Percentiles rank a stretch among this genome's conserved stretches.
phyloP scores from a whole-genome alignment of 2,113 vertebrate species.

The Pituophis catenifer region DNA sequence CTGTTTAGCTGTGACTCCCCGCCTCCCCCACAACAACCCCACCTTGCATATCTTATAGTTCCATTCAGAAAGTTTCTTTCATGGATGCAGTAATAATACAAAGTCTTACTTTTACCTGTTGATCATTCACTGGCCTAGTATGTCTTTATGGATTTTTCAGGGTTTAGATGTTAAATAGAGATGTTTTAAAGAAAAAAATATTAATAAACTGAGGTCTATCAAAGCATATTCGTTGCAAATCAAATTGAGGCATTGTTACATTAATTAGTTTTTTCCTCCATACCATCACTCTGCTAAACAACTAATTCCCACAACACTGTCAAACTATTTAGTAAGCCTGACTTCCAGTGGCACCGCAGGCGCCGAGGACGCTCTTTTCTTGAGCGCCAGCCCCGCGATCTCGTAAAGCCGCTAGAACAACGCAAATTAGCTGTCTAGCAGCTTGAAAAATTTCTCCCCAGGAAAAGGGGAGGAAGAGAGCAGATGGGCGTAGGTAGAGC shows the following conservation, averaged over 20 bases:
- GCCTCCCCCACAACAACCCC: slow-evolving; percentile 15
- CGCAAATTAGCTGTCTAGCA: too few relatives aligned
- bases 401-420: too few relatives aligned
- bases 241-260: not conserved
- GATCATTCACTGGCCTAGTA: not conserved
- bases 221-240: not conserved
- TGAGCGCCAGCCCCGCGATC: too few relatives aligned
- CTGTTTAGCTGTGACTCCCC: not conserved
- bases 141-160: not conserved
- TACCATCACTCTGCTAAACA: too few relatives aligned
- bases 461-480: too few relatives aligned
- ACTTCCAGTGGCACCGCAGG: too few relatives aligned
- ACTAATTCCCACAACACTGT: too few relatives aligned
- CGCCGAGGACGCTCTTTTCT: too few relatives aligned
- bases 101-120: not conserved
- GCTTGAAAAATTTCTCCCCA: too few relatives aligned
- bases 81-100: not conserved
- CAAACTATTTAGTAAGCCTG: too few relatives aligned
- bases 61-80: slow-evolving; percentile 2
- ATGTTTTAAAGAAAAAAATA: not conserved
- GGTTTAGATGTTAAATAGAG: not conserved
- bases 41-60: slow-evolving; percentile 4
- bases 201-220: not conserved
- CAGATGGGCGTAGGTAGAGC: too few relatives aligned
- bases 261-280: not conserved